Evolutionary conservation across 2,113 vertebrate species (phyloP).

Genomic region (Rhinoderma darwinii): DNA sequence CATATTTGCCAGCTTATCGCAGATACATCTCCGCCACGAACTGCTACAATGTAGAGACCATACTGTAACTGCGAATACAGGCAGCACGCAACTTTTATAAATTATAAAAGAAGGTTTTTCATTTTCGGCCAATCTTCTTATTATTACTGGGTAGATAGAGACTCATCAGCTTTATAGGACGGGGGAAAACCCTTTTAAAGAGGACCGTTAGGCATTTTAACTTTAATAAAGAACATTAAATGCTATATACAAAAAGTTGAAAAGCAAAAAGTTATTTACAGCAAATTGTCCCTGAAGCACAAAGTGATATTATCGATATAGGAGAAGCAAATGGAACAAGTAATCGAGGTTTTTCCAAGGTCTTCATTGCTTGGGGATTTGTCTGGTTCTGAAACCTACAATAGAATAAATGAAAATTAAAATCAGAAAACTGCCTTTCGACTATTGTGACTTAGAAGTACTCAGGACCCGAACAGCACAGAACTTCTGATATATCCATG

Average conservation of each 20-base stretch:
- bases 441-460: background rate
- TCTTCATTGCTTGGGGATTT: constrained; percentile 27
- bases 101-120: no score
- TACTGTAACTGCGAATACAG: no score
- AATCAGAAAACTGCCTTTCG: background rate
- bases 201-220: background rate
- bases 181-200: background rate
- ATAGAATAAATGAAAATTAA: background rate
- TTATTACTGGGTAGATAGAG: background rate
- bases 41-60: no score
- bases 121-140: background rate
- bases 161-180: background rate
- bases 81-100: no score
- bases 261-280: background rate
- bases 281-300: background rate
- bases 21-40: no score
- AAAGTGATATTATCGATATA: background rate
- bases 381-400: constrained; percentile 32
- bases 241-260: background rate
- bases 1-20: no score
- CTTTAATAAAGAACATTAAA: background rate
- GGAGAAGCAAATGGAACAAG: background rate
- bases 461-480: background rate
- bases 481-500: background rate
- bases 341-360: background rate